Conservation (phyloP, 2,113 vertebrate genomes). For the Cariama cristata region DNA sequence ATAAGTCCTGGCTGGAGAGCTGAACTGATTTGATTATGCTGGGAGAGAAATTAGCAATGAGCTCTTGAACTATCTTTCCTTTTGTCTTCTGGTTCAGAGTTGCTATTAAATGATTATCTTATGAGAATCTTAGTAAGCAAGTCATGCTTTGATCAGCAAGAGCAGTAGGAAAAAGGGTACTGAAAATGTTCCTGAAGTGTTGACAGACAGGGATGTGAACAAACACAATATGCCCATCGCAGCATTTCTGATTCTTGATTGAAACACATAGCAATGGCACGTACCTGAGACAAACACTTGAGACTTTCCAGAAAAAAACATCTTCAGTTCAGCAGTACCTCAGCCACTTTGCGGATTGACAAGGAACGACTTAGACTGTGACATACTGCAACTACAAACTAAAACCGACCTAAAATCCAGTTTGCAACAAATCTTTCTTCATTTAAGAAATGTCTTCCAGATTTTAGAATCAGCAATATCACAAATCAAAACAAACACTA, state of each 20-base stretch:
- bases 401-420: background rate
- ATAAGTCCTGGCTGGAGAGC: conserved; percentile 81
- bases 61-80: conserved; percentile 70
- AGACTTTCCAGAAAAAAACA: background rate
- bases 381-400: background rate
- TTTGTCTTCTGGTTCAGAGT: conserved; percentile 74
- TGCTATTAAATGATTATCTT: conserved; percentile 76
- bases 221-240: background rate
- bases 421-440: background rate
- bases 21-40: conserved; percentile 81
- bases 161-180: conserved; percentile 47
- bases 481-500: background rate
- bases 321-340: background rate
- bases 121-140: conserved; percentile 71
- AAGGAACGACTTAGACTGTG: background rate
- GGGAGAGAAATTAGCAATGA: conserved; percentile 78
- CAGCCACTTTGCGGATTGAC: background rate
- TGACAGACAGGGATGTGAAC: conserved; percentile 61
- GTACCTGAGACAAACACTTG: background rate
- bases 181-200: conserved; percentile 53
- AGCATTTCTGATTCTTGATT: background rate
- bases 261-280: background rate
- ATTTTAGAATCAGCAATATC: background rate
- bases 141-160: conserved; percentile 71
- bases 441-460: background rate